Evolutionary conservation across 2,888 invertebrate species (phyloP).

Genomic region (Acanthopleura granulata): DNA sequence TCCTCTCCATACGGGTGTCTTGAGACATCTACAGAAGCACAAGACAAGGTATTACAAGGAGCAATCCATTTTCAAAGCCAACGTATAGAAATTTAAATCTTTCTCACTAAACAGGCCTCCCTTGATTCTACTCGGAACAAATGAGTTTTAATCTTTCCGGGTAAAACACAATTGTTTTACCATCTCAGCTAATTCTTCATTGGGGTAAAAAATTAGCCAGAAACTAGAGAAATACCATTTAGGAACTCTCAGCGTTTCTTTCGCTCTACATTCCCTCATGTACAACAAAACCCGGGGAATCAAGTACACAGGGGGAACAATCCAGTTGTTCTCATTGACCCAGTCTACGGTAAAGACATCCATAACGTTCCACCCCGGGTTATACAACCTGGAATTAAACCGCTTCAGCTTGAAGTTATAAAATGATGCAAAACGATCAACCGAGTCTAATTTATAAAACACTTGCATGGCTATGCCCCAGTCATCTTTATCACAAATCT

Average conservation of each 20-base stretch:
- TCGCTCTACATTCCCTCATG: neutral
- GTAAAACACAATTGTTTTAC: neutral
- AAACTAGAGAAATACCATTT: neutral
- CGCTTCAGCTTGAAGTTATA: slow-evolving; percentile 23
- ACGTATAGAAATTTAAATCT: neutral
- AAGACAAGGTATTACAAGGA: neutral
- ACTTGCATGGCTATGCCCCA: neutral
- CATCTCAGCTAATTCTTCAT: neutral
- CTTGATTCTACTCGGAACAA: neutral
- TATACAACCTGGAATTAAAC: slow-evolving; percentile 22
- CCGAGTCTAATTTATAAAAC: slow-evolving; percentile 11
- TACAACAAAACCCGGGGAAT: neutral
- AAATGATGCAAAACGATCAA: slow-evolving; percentile 23
- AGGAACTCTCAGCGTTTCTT: neutral
- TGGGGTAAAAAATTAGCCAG: neutral
- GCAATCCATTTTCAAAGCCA: neutral
- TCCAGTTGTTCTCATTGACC: slow-evolving; percentile 21
- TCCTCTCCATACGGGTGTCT: neutral
- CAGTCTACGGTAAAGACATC: slow-evolving; percentile 23
- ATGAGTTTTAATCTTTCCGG: neutral
- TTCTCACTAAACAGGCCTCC: neutral
- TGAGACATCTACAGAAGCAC: neutral
- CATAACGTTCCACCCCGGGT: neutral
- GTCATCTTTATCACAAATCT: slow-evolving; percentile 20
- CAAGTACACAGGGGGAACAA: slow-evolving; percentile 21